Evolutionary conservation across 2,888 invertebrate species (phyloP).

Genomic region (Pachliopta kotzebuea): DNA sequence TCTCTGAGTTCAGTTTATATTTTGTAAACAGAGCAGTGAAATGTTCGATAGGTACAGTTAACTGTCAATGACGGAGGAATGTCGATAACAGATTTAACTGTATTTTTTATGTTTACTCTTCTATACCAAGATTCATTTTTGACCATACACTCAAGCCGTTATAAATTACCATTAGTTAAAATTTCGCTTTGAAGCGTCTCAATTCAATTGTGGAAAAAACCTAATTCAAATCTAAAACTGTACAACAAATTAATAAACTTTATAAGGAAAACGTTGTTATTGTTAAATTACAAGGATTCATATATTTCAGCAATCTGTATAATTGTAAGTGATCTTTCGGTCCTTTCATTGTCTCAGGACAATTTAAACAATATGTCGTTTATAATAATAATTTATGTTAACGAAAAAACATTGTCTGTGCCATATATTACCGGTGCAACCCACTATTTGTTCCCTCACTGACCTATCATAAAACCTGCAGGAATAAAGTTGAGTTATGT

Average conservation of each 20-base stretch:
- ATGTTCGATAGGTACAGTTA: constrained; percentile 63
- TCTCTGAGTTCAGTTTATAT: constrained; percentile 62
- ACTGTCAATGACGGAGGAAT: constrained; percentile 61
- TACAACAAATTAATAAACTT: too few relatives aligned
- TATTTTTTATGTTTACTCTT: constrained; percentile 32
- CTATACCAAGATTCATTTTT: constrained; percentile 14
- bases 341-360: too few relatives aligned
- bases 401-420: background rate
- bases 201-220: background rate
- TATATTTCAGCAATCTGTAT: too few relatives aligned
- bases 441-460: constrained; percentile 18
- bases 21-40: constrained; percentile 65
- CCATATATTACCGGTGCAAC: background rate
- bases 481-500: constrained; percentile 28
- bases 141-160: constrained; percentile 5
- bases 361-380: too few relatives aligned
- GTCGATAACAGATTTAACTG: constrained; percentile 44
- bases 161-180: background rate
- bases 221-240: too few relatives aligned
- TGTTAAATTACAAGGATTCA: too few relatives aligned
- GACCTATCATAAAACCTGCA: constrained; percentile 27
- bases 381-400: background rate
- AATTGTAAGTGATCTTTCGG: too few relatives aligned
- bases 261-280: too few relatives aligned
- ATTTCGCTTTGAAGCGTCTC: background rate